Base-by-base conservation (phyloP, 2,888 invertebrate genomes). In the Archips crataeganus region DNA sequence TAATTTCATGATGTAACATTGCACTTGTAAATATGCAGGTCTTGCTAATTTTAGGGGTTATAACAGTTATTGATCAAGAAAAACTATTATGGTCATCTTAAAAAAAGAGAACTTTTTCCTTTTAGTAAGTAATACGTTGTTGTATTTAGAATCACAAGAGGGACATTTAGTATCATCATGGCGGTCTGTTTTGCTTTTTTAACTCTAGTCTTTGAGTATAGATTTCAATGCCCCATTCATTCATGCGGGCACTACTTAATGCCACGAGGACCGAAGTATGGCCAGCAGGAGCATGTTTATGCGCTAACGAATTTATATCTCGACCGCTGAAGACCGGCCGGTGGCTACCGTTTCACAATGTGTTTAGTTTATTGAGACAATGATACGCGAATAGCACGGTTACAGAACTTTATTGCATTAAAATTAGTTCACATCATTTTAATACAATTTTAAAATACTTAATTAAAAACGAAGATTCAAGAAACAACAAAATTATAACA, bases 281-380 rank as follows among this genome's bases (percentile, higher is more conserved):
- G 77, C 71, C 74, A 77, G 75, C 70, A 77, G 71, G 73, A 75
- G 71, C 76, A 78, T 78, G 79, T 85, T 87, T 85, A 85, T 78
- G 82, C 81, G 75, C 77, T 75, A 74, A 81, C 85, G 81, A 84
- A 86, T 85, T 83, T 74, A 78, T 74, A 72, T 75, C 64, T 70
- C 73, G 76, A 45, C 69, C 70, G 77, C 61, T 32, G 66, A 54
- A 36, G 47, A 42, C 32, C 11, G 32, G 9, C 13, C n/a, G n/a
- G n/a, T n/a, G 64, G 63, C 10, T 47, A 57, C 68, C 34, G 77
- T 84, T 84, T 77, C 84, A 80, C 76, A 84, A 84, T 76, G 76
- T 75, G 34, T 63, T 51, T 71, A 75, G 78, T 74, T 70, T 71
- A 75, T 77, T 75, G 65, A 69, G 62, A 69, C 69, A 71, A 47